Base-by-base conservation (phyloP, 2,888 invertebrate genomes). In the Ischnura elegans region DNA sequence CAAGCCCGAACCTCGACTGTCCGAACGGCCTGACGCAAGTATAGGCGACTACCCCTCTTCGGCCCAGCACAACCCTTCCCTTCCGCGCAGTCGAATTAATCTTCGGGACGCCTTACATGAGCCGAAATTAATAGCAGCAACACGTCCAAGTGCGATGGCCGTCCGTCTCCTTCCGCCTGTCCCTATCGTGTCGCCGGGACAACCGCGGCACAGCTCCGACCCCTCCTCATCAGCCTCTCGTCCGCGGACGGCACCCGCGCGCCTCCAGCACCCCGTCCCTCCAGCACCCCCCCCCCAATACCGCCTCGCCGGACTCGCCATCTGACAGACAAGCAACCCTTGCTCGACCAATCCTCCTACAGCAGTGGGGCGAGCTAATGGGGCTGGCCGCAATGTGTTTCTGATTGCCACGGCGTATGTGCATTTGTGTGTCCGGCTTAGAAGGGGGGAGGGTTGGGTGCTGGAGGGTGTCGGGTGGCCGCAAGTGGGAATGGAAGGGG, bases 351-450 rank as follows among this genome's bases (percentile, higher is more conserved):
- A 29, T 42, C 29, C 29, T 87, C 87, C 87, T 55, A 51, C 87
- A 55, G 51, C 87, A 51, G 87, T 55, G 87, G 46, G 86, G 45
- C 86, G 86, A 87, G 55, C 90, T 90, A 90, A 90, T 90, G 90
- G 90, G 43, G 29, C 43, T 66, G 90, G 66, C 61, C 90, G 90
- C 90, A 90, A 90, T 90, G 90, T 90, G 90, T 90, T 90, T 90
- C 90, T 90, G 90, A 90, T 90, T 90, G 90, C 90, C n/a, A 55
- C 86, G 86, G 86, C 86, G 86, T 86, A n/a, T 90, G 90, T 90
- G 42, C 46, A 46, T 86, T 43, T 86, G 43, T 61, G 90, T 61
- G 90, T 90, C 61, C 90, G 90, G 55, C 42, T 0, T 29, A 13
- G 2, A 47, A 8, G 47, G 47, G 47, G 2, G 51, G 51, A 19